Base-by-base conservation (phyloP, 2,888 invertebrate species). In the Dynastes grantii region DNA sequence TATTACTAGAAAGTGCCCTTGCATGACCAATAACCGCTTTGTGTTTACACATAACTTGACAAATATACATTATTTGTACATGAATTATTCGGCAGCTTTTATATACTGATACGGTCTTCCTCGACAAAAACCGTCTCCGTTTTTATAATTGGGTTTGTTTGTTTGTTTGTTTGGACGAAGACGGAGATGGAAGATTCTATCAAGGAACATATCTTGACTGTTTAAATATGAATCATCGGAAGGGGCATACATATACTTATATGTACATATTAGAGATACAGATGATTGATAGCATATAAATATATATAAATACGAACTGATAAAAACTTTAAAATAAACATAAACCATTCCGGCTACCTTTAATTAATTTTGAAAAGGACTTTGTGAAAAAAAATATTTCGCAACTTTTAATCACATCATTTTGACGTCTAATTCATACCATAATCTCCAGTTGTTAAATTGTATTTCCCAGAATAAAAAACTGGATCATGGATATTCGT, bases 111-210 rank as follows among this genome's bases (percentile, higher is more conserved):
- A 65, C 65, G 32, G 65, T 40, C 65, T 37, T 4, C 40, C n/a
- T 65, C 13, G 13, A 65, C 37, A 40, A 65, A 68, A 51, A 68
- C 45, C 27, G 68, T 6, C 68, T 37, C 68, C 68, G 68, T 51
- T 68, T 45, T 68, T 51, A 68, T 68, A 68, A 68, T 68, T 68
- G 68, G 68, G 27, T 68, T 51, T 68, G 68, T 68, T 68, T 68
- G 68, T 68, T 68, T 51, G 68, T 45, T 16, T 16, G 16, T 16
- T 68, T 68, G 51, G 51, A 29, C 6, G 13, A 49, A 27, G 51
- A 68, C 9, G 65, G 22, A 55, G 8, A 55, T 22, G 22, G 29
- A 67, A 49, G 27, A 11, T 45, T 8, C 68, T 68, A 68, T 51
- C 68, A 51, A 27, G 68, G n/a, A 68, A 45, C 27, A 53, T 51